These are phyloP conservation scores for Galbula dea DNA, from an alignment of 2,113 vertebrate species.

Conservation along the genomic window DNA sequence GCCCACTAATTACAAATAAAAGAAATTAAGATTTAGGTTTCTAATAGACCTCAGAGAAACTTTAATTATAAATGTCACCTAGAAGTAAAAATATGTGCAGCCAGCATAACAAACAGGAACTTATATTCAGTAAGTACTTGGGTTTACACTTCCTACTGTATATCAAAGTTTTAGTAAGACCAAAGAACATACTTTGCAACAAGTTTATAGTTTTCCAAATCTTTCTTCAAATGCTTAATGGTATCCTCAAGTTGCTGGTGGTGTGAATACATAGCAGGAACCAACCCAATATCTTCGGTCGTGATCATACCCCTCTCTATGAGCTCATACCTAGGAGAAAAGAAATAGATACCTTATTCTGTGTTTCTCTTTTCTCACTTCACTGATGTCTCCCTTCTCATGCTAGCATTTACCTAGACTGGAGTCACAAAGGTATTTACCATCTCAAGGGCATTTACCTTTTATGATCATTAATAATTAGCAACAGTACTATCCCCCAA, in stretches of 20 bases:
- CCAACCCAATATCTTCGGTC: constrained; percentile 27
- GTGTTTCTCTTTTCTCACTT: neutral
- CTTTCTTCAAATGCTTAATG: constrained; percentile 74
- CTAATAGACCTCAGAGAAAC: neutral
- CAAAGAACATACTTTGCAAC: constrained; percentile 68
- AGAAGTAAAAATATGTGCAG: neutral
- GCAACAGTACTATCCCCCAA: neutral
- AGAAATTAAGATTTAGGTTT: neutral
- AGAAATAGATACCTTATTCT: neutral
- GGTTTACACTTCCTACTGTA: neutral
- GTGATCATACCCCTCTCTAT: constrained; percentile 74
- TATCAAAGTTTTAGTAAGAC: neutral
- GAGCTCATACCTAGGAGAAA: constrained; percentile 77
- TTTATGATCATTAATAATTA: neutral
- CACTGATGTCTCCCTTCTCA: neutral
- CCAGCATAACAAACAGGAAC: neutral
- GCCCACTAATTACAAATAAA: neutral
- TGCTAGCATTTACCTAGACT: neutral
- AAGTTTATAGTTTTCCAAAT: constrained; percentile 75
- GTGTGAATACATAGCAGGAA: constrained; percentile 77
- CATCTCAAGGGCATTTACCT: neutral
- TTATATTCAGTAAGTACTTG: neutral
- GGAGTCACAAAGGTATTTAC: neutral
- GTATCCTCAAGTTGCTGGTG: constrained; percentile 79
- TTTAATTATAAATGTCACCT: neutral